Percentiles rank a stretch among this genome's conserved stretches.
Evolutionary conservation across 2,888 invertebrate species (phyloP).

Genomic region (Drosophila mayaguana): DNA sequence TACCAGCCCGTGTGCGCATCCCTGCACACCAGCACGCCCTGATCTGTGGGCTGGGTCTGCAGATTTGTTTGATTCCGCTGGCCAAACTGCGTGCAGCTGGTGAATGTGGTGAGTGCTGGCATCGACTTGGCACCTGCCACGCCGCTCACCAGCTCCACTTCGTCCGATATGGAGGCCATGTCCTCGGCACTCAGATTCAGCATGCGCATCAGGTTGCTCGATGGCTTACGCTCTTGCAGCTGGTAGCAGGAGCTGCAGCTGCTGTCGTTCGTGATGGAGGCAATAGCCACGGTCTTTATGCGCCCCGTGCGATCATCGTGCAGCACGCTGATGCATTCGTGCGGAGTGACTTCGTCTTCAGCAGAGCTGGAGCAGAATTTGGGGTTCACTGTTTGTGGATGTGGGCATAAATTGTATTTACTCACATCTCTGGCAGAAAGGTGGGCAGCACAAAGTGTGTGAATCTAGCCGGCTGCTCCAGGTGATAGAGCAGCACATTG

Average conservation of each 20-base stretch:
- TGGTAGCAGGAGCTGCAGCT: conserved; percentile 79
- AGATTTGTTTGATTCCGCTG: conserved; percentile 42
- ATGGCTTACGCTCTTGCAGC: conserved; percentile 71
- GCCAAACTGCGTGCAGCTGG: conserved; percentile 78
- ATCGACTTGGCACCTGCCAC: conserved; percentile 32
- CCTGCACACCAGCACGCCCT: conserved; percentile 90
- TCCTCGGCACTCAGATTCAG: conserved; percentile 75
- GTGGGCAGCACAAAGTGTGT: conserved; percentile 89
- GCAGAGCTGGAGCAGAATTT: conserved; percentile 3
- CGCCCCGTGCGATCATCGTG: conserved; percentile 86
- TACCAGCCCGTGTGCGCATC: conserved; percentile 88
- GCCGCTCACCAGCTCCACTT: conserved; percentile 64
- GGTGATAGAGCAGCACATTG: conserved; percentile 88
- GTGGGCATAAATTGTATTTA: conserved; percentile 24
- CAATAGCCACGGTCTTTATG: conserved; percentile 86
- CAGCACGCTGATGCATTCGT: conserved; percentile 88
- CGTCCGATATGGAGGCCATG: conserved; percentile 70
- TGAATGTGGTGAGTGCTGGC: conserved; percentile 67
- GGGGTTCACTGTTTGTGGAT: rapidly evolving
- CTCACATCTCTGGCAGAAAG: conserved; percentile 86
- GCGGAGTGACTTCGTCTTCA: conserved; percentile 71
- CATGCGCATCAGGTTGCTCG: conserved; percentile 61
- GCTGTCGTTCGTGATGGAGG: conserved; percentile 64
- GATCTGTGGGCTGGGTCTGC: conserved; percentile 86
- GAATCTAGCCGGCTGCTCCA: conserved; percentile 87